Evolutionary conservation across 2,888 invertebrate species (phyloP).

Genomic region (Tridacna crocea): DNA sequence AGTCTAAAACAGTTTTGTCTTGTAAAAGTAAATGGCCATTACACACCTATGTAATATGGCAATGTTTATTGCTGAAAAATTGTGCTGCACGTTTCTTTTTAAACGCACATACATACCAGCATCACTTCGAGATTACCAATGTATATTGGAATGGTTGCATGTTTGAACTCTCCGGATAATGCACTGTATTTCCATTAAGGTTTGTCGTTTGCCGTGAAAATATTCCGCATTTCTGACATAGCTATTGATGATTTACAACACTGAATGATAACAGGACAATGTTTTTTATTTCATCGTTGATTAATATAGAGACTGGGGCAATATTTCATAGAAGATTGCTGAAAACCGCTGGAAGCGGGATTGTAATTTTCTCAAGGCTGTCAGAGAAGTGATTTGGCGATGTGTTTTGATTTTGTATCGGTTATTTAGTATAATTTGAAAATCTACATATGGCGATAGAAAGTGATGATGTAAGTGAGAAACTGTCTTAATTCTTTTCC

Average conservation of each 20-base stretch:
- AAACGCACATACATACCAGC: too few relatives aligned
- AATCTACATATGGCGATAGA: too few relatives aligned
- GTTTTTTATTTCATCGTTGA: constrained; percentile 24
- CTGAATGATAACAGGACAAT: neutral
- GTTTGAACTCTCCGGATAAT: neutral
- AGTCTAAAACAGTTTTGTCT: too few relatives aligned
- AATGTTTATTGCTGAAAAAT: too few relatives aligned
- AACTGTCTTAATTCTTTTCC: neutral
- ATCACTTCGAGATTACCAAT: too few relatives aligned
- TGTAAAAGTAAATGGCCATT: too few relatives aligned
- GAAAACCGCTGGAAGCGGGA: constrained; percentile 20
- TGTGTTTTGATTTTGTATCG: neutral
- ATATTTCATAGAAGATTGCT: constrained; percentile 3
- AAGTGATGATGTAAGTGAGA: too few relatives aligned
- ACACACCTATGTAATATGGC: too few relatives aligned
- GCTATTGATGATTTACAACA: constrained; percentile 7
- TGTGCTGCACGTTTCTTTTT: too few relatives aligned
- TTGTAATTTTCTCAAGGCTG: constrained; percentile 1
- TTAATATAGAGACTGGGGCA: constrained; percentile 26
- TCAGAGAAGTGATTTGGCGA: neutral
- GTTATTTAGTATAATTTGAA: neutral
- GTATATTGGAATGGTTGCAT: too few relatives aligned
- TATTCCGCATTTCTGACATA: constrained; percentile 14
- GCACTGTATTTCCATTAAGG: neutral
- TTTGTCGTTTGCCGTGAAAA: constrained; percentile 13